Conservation (phyloP, 2,888 invertebrate genomes). For the Conistra vaccinii region DNA sequence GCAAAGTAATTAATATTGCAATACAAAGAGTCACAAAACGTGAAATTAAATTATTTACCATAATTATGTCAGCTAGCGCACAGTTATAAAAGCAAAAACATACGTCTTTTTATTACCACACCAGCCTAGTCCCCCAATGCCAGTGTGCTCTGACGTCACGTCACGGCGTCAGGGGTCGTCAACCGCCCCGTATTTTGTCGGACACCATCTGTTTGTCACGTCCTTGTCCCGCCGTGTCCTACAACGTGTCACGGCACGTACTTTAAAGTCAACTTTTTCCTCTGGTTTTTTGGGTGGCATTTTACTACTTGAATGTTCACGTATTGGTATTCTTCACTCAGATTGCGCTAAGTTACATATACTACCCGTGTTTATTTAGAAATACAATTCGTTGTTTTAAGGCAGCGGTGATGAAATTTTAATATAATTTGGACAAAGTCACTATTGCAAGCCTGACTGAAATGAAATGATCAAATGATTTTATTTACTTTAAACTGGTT, state of each 20-base stretch:
- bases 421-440: not conserved
- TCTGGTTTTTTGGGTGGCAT: not conserved
- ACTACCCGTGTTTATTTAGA: not conserved
- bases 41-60: not conserved
- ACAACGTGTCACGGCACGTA: constrained; percentile 12
- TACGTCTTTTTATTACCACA: not conserved
- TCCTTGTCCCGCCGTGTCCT: constrained; percentile 21
- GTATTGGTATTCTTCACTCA: not conserved
- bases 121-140: not conserved
- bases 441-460: not conserved
- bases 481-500: no score
- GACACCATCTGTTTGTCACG: constrained; percentile 40
- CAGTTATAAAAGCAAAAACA: not conserved
- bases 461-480: no score
- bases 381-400: not conserved
- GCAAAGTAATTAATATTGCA: not conserved
- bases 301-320: not conserved
- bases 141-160: constrained; percentile 33
- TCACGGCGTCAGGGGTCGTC: constrained; percentile 39
- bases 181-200: constrained; percentile 46
- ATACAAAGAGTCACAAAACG: not conserved
- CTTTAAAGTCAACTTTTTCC: constrained; percentile 10
- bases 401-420: not conserved
- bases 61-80: not conserved
- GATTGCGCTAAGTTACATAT: not conserved